Base-by-base conservation (phyloP, 1,140 invertebrate species). In the Magallana angulata region DNA sequence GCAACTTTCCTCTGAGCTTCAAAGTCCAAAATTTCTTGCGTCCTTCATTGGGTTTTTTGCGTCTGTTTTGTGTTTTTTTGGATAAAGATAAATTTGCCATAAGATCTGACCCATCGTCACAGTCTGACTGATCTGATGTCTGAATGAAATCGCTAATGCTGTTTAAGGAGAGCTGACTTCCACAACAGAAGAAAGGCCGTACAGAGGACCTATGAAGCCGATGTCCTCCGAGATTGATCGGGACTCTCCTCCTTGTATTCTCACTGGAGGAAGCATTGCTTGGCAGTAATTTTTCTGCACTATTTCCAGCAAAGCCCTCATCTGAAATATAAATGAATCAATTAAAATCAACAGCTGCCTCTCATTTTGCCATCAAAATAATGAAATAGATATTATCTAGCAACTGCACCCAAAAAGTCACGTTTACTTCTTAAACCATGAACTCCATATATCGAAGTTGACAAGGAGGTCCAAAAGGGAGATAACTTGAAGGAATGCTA, bases 181-280 rank as follows among this genome's bases (percentile, higher is more conserved):
- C 93, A 91, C 93, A 94, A 84, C 93, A 94, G 90, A 94, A 92
- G 84, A 94, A 94, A 81, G 93, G 93, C 62, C 93, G 86, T 0
- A 94, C 92, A 24, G 92, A 87, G 59, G 93, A 94, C 3, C 93
- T 89, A 80, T 93, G 92, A 36, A 92, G 86, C 60, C 89, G 85
- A 56, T 91, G 81, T 57, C 57, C 57, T n/a, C 81, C 81, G 7
- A 82, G 9, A 16, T 82, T 57, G 8, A 82, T 58, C 0, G 81
- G 81, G 16, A 76, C 8, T 1, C 24, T 24, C 68, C 68, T 76
- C 24, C 68, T 76, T 36, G 18, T 76, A 5, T 76, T 71, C 5
- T 82, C 36, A 14, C 4, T 24, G 18, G 36, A 12, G 24, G 71
- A 24, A n/a, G 60, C 71, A n/a, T 57, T 58, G 14, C 7, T 56